phyloP scores from a whole-genome alignment of 2,888 invertebrate genomes.

The Alcis repandata region DNA sequence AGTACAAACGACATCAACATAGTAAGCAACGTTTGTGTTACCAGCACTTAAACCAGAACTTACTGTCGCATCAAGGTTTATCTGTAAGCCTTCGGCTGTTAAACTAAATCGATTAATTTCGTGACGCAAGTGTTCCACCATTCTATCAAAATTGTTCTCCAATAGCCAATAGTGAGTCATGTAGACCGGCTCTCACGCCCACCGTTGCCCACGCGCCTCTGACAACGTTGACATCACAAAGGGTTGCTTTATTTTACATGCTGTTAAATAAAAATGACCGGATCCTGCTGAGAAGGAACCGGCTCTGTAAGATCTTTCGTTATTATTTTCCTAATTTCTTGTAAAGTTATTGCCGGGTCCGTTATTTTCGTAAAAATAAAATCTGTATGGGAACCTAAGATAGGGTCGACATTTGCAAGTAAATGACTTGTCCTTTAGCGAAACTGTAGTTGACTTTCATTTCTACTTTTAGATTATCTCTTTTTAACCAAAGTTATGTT shows the following conservation, averaged over 20 bases:
- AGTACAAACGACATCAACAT: constrained; percentile 16
- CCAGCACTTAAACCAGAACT: constrained; percentile 32
- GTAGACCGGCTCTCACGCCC: constrained; percentile 77
- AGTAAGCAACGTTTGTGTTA: constrained; percentile 18
- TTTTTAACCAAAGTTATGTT: neutral
- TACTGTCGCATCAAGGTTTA: constrained; percentile 36
- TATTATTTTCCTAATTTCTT: constrained; percentile 24
- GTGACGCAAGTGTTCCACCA: constrained; percentile 53
- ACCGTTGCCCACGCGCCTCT: constrained; percentile 67
- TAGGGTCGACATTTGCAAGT: neutral
- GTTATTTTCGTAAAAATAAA: constrained; percentile 8
- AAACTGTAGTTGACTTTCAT: neutral
- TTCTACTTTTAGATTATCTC: neutral
- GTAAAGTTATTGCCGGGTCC: constrained; percentile 11
- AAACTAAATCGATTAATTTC: constrained; percentile 50
- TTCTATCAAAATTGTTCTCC: constrained; percentile 63
- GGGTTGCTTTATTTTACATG: constrained; percentile 50
- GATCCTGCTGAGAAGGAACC: constrained; percentile 34
- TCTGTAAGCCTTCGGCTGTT: constrained; percentile 39
- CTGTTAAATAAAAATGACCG: constrained; percentile 34
- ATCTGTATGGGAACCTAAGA: neutral
- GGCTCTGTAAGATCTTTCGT: constrained; percentile 26
- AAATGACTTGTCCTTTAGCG: neutral
- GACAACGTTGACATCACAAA: constrained; percentile 52
- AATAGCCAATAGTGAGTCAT: constrained; percentile 67